Percentiles rank a stretch among this genome's conserved stretches.
Evolutionary conservation across 1,140 invertebrate genomes (phyloP).

Genomic region (Solenopsis fugax): DNA sequence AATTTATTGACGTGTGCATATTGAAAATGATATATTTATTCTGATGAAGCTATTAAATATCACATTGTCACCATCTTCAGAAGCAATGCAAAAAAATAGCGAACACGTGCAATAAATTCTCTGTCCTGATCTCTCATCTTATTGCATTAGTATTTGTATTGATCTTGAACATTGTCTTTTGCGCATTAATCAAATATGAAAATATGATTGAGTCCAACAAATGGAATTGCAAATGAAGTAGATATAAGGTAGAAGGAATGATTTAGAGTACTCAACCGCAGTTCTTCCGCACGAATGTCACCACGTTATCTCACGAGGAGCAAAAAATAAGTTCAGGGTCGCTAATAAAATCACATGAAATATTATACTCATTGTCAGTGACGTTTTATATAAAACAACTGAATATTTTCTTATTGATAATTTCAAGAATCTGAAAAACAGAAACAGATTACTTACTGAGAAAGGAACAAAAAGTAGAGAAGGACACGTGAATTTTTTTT

Average conservation of each 20-base stretch:
- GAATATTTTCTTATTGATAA: neutral
- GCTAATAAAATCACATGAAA: constrained; percentile 10
- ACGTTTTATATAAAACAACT: neutral
- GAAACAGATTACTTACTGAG: neutral
- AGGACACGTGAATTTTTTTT: no score
- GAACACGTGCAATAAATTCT: neutral
- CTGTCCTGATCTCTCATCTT: neutral
- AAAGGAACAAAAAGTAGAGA: neutral
- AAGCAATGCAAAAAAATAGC: neutral
- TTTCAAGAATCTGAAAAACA: neutral
- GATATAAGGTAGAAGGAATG: neutral
- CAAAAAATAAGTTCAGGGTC: neutral
- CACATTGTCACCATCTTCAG: neutral
- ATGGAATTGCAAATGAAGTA: neutral
- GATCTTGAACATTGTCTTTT: neutral
- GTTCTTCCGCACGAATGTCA: neutral
- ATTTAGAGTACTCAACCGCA: neutral
- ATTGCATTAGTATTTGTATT: neutral
- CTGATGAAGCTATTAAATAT: neutral
- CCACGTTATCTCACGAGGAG: neutral
- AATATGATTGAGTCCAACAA: neutral
- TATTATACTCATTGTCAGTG: neutral
- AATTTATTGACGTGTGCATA: no score
- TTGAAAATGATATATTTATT: neutral
- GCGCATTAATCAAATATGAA: neutral